Evolutionary conservation across 2,113 vertebrate genomes (phyloP).

Genomic region (Heloderma charlesbogerti): DNA sequence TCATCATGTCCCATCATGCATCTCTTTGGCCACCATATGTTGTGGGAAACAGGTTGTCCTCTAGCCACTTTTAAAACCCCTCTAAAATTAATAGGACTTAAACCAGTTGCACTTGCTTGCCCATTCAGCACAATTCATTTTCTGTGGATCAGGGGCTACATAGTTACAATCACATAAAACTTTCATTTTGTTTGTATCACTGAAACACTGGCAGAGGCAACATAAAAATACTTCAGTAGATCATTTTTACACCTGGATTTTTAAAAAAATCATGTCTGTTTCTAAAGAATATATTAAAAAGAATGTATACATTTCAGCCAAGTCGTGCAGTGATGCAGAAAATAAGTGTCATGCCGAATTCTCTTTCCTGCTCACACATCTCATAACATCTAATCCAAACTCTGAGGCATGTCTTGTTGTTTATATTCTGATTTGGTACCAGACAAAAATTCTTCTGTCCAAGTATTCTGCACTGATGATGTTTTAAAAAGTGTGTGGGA

Average conservation of each 20-base stretch:
- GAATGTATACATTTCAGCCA: slow-evolving; percentile 26
- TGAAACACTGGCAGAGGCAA: slow-evolving; percentile 11
- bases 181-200: slow-evolving; percentile 3
- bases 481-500: not conserved
- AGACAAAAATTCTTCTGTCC: slow-evolving; percentile 26
- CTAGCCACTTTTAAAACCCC: not conserved
- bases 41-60: not conserved
- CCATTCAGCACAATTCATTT: not conserved
- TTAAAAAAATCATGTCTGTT: not conserved
- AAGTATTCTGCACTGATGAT: slow-evolving; percentile 28
- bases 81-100: not conserved
- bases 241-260: slow-evolving; percentile 31
- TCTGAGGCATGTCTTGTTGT: slow-evolving; percentile 20
- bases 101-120: not conserved
- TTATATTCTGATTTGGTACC: slow-evolving; percentile 41
- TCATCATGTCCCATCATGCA: not conserved
- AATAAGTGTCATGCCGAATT: slow-evolving; percentile 30
- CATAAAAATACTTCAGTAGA: not conserved
- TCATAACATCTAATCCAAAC: slow-evolving; percentile 25
- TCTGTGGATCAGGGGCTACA: not conserved
- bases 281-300: slow-evolving; percentile 16
- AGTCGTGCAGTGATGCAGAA: slow-evolving; percentile 23
- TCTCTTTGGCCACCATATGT: not conserved
- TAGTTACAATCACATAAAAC: not conserved
- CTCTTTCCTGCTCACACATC: slow-evolving; percentile 34